Evolutionary conservation across 1,140 invertebrate genomes (phyloP).

Genomic region (Drosophila takahashii): DNA sequence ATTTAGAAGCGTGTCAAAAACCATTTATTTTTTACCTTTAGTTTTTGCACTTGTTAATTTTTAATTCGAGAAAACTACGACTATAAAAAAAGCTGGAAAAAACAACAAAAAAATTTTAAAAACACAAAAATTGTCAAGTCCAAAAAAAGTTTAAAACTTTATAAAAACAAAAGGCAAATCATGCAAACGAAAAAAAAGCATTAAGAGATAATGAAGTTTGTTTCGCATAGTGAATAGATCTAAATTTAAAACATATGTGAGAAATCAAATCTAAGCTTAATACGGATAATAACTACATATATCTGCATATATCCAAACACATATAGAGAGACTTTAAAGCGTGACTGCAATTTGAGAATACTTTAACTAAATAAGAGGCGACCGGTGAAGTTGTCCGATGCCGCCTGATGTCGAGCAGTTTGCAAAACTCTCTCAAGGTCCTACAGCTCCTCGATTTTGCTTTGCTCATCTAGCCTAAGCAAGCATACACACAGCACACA

Average conservation of each 20-base stretch:
- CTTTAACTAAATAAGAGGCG: conserved; percentile 29
- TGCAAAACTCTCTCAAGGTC: conserved; percentile 59
- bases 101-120: conserved; percentile 52
- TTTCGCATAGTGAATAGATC: conserved; percentile 77
- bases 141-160: conserved; percentile 80
- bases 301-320: conserved; percentile 47
- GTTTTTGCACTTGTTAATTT: conserved; percentile 73
- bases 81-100: conserved; percentile 36
- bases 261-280: conserved; percentile 81
- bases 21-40: conserved; percentile 51
- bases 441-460: conserved; percentile 55
- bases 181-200: conserved; percentile 52
- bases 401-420: conserved; percentile 42
- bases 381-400: conserved; percentile 46
- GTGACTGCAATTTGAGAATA: conserved; percentile 47
- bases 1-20: conserved; percentile 66
- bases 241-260: conserved; percentile 76
- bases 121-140: conserved; percentile 48
- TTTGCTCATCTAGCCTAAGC: conserved; percentile 51
- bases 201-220: conserved; percentile 67
- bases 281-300: conserved; percentile 73
- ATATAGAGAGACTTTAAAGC: conserved; percentile 47
- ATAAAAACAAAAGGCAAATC: conserved; percentile 49
- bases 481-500: conserved; percentile 39
- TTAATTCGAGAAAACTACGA: conserved; percentile 58